These are phyloP conservation scores for Baryphthengus martii DNA, from an alignment of 2,113 vertebrate genomes.

Conservation along the genomic window DNA sequence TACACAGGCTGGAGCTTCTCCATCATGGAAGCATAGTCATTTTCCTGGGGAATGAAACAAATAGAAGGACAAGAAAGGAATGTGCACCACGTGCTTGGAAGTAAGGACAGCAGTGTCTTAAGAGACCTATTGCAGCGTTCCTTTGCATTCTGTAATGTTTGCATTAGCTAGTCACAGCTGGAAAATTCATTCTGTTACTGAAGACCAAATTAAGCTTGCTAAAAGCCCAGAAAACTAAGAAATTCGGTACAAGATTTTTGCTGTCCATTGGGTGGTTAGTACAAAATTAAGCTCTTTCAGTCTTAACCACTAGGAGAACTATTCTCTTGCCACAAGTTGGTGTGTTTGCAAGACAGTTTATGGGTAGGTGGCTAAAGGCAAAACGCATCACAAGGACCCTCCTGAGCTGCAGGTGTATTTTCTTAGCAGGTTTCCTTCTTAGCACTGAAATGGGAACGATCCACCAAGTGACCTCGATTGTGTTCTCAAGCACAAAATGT, in stretches of 20 bases:
- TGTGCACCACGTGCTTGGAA: neutral
- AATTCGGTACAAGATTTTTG: neutral
- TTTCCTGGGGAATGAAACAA: neutral
- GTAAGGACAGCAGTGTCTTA: neutral
- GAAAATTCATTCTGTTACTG: neutral
- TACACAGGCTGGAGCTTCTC: neutral
- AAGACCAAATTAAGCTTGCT: neutral
- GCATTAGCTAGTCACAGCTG: neutral
- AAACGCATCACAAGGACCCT: neutral
- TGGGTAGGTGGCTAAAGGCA: neutral
- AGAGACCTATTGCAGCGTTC: neutral
- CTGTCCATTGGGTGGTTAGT: neutral
- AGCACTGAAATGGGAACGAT: neutral
- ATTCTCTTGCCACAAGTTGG: neutral
- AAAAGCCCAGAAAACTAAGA: neutral
- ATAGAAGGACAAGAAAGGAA: neutral
- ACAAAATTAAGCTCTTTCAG: neutral
- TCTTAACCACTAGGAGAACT: neutral
- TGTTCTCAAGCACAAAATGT: neutral
- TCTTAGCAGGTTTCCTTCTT: neutral
- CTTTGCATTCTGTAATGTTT: neutral
- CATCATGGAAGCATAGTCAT: rapidly evolving
- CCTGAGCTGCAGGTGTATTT: neutral
- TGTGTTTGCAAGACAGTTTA: neutral
- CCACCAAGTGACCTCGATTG: neutral